These are phyloP conservation scores for Popillia japonica DNA, from an alignment of 1,140 invertebrate species.

Conservation along the genomic window DNA sequence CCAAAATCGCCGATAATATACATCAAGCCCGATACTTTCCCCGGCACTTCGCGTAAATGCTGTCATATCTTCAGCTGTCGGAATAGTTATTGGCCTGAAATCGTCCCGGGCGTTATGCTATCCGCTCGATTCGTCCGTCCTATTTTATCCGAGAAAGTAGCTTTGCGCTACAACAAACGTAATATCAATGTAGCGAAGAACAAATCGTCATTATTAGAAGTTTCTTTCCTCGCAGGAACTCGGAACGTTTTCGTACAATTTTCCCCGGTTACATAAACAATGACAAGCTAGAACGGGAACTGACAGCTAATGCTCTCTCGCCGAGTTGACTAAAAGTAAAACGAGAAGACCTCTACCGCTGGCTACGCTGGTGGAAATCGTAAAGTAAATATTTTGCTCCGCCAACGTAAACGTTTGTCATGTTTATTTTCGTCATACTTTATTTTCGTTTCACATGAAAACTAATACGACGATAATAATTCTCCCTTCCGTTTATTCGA, in stretches of 20 bases:
- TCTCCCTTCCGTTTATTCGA: neutral
- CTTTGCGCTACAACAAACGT: slow-evolving; percentile 23
- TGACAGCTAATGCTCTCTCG: neutral
- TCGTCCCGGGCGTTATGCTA: too few species aligned
- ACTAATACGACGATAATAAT: slow-evolving; percentile 11
- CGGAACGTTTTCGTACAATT: neutral
- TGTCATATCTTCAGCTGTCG: neutral
- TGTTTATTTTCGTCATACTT: slow-evolving; percentile 3
- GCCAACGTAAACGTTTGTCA: slow-evolving; percentile 2
- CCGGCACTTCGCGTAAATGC: neutral
- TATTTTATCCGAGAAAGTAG: too few species aligned
- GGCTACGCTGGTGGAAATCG: neutral
- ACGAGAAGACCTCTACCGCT: neutral
- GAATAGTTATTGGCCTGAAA: neutral
- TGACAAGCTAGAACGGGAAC: neutral
- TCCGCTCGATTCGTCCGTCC: too few species aligned
- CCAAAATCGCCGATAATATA: neutral
- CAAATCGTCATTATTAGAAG: slow-evolving; percentile 46
- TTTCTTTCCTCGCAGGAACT: slow-evolving; percentile 27
- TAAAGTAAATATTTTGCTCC: slow-evolving; percentile 11
- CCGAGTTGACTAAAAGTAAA: neutral
- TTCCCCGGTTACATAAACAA: neutral
- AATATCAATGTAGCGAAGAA: slow-evolving; percentile 45
- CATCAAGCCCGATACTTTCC: neutral
- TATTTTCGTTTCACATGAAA: slow-evolving; percentile 11